Conservation (phyloP, 2,113 vertebrate species). For the Gadus macrocephalus region DNA sequence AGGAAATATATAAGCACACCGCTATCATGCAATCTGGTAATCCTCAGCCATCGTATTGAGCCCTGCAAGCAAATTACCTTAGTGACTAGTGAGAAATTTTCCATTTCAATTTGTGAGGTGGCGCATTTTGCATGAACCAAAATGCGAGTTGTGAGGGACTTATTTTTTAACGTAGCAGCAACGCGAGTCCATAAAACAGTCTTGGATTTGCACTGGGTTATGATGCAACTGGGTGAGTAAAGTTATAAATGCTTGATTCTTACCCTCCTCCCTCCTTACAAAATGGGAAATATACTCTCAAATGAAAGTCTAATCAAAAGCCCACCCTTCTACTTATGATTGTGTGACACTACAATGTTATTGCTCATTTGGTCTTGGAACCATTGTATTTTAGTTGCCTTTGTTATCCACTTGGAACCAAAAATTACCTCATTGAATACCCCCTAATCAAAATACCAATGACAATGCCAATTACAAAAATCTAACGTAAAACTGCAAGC, state of each 20-base stretch:
- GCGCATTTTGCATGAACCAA: constrained; percentile 57
- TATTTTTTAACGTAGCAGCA: constrained; percentile 62
- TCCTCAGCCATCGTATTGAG: not conserved
- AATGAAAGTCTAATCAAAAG: constrained; percentile 20
- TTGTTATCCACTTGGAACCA: constrained; percentile 28
- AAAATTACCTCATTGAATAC: constrained; percentile 10
- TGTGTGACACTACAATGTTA: constrained; percentile 51
- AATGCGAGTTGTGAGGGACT: constrained; percentile 36
- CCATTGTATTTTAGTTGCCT: constrained; percentile 13
- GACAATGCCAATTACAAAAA: not conserved
- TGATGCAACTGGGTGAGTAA: constrained; percentile 44
- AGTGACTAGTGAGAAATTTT: not conserved
- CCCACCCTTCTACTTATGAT: constrained; percentile 31
- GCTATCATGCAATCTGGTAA: too few species aligned
- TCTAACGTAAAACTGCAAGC: too few species aligned
- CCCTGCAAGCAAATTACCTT: not conserved
- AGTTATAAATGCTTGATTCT: constrained; percentile 31
- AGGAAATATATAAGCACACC: constrained; percentile 11
- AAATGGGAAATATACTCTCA: constrained; percentile 7
- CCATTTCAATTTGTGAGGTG: constrained; percentile 19
- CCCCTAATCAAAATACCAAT: constrained; percentile 15
- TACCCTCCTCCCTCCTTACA: not conserved
- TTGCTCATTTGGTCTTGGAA: constrained; percentile 56
- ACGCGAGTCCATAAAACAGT: constrained; percentile 56
- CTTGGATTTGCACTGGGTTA: constrained; percentile 45